Base-by-base conservation (phyloP, 2,113 vertebrate genomes). In the Xenopus laevis region DNA sequence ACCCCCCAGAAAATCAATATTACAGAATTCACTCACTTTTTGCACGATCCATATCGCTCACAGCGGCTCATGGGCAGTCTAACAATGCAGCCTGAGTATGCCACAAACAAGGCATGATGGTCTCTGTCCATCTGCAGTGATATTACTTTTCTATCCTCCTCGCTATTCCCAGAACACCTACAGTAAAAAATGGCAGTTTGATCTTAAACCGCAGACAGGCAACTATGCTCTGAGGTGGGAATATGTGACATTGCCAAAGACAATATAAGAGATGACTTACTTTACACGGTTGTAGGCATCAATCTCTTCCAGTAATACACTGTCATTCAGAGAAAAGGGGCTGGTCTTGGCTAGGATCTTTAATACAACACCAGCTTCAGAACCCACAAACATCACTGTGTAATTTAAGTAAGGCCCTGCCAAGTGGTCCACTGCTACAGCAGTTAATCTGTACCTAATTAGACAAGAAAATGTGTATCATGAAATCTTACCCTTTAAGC, bases 261-360 rank as follows among this genome's bases (percentile, higher is more conserved):
- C 8, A 13, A 47, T 7, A 10, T 77, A 64, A 80, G 73, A 70
- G 71, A 76, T 76, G 44, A 90, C 95, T 76, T 94, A 99, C 97
- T 98, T 99, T 83, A 92, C 95, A 77, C 85, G 93, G 88, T 98
- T 98, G 87, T 95, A 98, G 44, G 95, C 91, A 72, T 98, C 94
- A 72, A 99, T 97, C 89, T 98, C 97, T 88, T 99, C 97, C 87
- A 99, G 90, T 68, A 99, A 90, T 61, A 98, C 70, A 0, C 95
- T 98, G 86, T 96, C 94, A 71, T 97, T 96, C 84, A 98, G 83
- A 72, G 94, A 95, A 71, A 88, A 85, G 17, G 89, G 82, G 4
- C 85, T 85, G 23, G 96, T 96, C 91, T 98, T 98, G 62, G 96
- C 95, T 89, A 99, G 84, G 81, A 99, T 94, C 88, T 98, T 99